Percentiles rank a stretch among this genome's conserved stretches.
Conservation (phyloP, 2,888 invertebrate species). For the Sericinus montela region DNA sequence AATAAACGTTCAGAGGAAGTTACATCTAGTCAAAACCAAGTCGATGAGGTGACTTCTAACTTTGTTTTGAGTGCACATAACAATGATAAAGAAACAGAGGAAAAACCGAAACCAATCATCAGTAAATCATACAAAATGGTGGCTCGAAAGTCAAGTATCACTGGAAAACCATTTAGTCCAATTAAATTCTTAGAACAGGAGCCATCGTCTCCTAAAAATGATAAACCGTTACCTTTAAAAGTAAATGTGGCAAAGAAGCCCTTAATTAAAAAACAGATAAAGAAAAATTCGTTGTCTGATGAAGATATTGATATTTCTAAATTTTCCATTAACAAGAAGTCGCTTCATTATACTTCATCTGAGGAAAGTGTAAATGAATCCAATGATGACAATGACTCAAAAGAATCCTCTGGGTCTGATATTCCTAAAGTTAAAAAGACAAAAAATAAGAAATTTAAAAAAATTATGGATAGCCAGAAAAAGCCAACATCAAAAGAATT, state of each 20-base stretch:
- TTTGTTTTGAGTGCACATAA: conserved; percentile 30
- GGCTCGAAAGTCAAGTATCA: conserved; percentile 71
- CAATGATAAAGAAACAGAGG: conserved; percentile 43
- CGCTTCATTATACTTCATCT: conserved; percentile 58
- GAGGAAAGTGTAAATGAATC: conserved; percentile 69
- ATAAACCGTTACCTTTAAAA: conserved; percentile 33
- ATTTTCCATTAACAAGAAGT: conserved; percentile 59
- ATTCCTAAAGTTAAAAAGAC: conserved; percentile 53
- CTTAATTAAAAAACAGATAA: conserved; percentile 42
- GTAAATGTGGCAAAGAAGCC: conserved; percentile 39
- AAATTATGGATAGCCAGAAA: conserved; percentile 57
- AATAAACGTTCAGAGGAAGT: conserved; percentile 63
- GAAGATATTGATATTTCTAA: conserved; percentile 66
- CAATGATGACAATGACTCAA: conserved; percentile 65
- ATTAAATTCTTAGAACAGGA: conserved; percentile 64
- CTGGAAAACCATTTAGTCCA: conserved; percentile 72
- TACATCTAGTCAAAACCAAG: conserved; percentile 33
- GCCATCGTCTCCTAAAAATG: conserved; percentile 34
- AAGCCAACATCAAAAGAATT: conserved; percentile 63
- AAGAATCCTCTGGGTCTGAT: conserved; percentile 66
- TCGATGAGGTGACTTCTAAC: conserved; percentile 30
- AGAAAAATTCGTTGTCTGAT: conserved; percentile 54
- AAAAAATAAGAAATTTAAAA: conserved; percentile 65
- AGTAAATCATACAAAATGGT: conserved; percentile 76
- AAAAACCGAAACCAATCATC: conserved; percentile 62